Conservation (phyloP, 30 jellyfish, hydroid and myxozoan genomes). For the Cassiopea xamachana region DNA sequence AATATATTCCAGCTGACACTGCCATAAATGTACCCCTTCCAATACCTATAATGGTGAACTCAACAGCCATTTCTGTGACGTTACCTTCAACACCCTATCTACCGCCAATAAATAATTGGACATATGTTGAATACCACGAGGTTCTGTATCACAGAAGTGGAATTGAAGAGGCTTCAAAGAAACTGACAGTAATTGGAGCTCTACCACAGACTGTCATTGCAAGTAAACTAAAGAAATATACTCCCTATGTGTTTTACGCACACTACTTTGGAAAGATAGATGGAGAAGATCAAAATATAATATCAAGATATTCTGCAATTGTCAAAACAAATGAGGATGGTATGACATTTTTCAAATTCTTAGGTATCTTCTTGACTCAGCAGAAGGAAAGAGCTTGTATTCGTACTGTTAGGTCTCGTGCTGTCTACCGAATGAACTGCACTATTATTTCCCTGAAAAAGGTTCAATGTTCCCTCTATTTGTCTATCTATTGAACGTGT, state of each 20-base stretch:
- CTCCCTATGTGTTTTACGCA: constrained; percentile 25
- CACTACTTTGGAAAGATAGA: constrained; percentile 27
- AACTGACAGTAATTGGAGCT: not conserved
- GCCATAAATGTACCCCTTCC: constrained; percentile 22
- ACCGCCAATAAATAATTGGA: constrained; percentile 21
- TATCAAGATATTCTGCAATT: not conserved
- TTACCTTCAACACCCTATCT: constrained; percentile 35
- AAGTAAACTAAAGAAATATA: constrained; percentile 15
- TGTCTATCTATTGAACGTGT: no score
- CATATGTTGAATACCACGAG: constrained; percentile 17
- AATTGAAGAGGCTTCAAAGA: not conserved
- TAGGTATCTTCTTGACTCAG: no score
- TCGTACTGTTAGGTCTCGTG: no score
- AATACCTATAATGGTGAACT: constrained; percentile 21
- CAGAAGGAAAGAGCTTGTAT: no score
- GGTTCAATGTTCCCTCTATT: no score
- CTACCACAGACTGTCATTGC: constrained; percentile 36
- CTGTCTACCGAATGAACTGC: no score
- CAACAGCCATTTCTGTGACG: constrained; percentile 14
- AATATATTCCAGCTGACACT: not conserved
- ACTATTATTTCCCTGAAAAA: no score
- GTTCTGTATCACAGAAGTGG: constrained; percentile 14
- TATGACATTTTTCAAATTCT: not conserved
- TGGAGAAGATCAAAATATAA: constrained; percentile 12
- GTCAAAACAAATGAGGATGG: constrained; percentile 35